Conservation (phyloP, 23 tunicate genomes). For the Diplosoma virens region DNA sequence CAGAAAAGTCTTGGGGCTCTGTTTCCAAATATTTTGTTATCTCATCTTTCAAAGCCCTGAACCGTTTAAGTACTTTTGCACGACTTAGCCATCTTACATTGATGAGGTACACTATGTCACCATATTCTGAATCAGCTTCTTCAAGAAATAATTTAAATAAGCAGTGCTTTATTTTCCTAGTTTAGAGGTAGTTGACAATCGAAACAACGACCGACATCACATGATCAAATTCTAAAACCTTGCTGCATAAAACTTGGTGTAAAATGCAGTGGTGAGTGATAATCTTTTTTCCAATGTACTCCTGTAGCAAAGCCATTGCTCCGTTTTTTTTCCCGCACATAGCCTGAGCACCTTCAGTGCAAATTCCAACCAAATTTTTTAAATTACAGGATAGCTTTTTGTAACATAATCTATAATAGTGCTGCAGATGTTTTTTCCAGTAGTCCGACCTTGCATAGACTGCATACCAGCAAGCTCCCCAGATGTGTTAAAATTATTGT, state of each 20-base stretch:
- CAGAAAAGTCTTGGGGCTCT: constrained; percentile 25
- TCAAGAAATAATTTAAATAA: constrained; percentile 33
- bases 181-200: constrained; percentile 32
- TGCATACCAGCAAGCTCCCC: too few relatives aligned
- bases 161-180: constrained; percentile 35
- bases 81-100: constrained; percentile 40
- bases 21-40: constrained; percentile 31
- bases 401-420: too few relatives aligned
- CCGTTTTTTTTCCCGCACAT: neutral
- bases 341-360: neutral
- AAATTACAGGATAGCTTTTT: too few relatives aligned
- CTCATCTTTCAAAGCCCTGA: constrained; percentile 36
- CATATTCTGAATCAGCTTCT: constrained; percentile 33
- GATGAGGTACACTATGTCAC: constrained; percentile 34
- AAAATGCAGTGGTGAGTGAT: too few relatives aligned
- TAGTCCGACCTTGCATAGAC: too few relatives aligned
- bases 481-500: too few relatives aligned
- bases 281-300: neutral
- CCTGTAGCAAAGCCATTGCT: neutral
- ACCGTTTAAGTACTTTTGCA: constrained; percentile 38
- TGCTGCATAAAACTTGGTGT: too few relatives aligned
- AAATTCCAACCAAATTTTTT: too few relatives aligned
- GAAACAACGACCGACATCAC: constrained; percentile 44
- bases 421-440: too few relatives aligned
- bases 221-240: constrained; percentile 34